Conservation (phyloP, 2,113 vertebrate species). For the Hystrix cristata region DNA sequence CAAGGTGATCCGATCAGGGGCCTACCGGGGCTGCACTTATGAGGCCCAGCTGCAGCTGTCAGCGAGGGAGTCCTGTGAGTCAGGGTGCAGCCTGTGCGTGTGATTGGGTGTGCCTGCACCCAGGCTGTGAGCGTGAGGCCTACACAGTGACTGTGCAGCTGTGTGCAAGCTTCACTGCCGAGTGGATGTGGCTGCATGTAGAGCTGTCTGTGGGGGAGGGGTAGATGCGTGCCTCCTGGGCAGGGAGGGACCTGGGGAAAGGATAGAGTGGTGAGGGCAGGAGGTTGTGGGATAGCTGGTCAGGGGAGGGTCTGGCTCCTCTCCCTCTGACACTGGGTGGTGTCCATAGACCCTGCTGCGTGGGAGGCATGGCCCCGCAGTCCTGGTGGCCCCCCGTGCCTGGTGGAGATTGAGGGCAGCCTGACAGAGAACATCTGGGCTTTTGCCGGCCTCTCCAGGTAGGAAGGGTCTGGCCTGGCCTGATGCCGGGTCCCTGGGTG, state of each 20-base stretch:
- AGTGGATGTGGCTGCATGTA: not conserved
- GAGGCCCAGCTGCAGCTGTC: slow-evolving; percentile 91
- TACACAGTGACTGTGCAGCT: rapidly evolving
- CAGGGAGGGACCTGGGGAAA: not conserved
- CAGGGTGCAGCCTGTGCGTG: rapidly evolving
- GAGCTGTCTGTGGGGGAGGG: not conserved
- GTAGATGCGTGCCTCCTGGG: not conserved
- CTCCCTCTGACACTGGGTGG: not conserved
- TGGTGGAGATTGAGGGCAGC: slow-evolving; percentile 92
- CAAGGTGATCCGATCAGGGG: slow-evolving; percentile 95
- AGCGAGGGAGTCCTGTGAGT: slow-evolving; percentile 90
- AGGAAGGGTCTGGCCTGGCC: slow-evolving; percentile 59
- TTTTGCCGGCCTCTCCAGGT: slow-evolving; percentile 94
- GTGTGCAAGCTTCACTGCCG: too few species aligned
- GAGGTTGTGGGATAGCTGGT: not conserved
- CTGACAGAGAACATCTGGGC: slow-evolving; percentile 95
- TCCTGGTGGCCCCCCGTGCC: slow-evolving; percentile 75
- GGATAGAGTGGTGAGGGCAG: not conserved
- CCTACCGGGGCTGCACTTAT: slow-evolving; percentile 95
- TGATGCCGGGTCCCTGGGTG: not conserved
- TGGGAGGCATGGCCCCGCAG: slow-evolving; percentile 84
- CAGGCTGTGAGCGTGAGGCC: not conserved
- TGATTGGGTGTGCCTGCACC: not conserved
- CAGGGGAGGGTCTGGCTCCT: rapidly evolving
- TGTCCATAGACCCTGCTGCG: slow-evolving; percentile 39